Evolutionary conservation across 2,113 vertebrate species (phyloP), one percentile per base, ranked within the genome.

Genomic region (Chlorocebus sabaeus): DNA sequence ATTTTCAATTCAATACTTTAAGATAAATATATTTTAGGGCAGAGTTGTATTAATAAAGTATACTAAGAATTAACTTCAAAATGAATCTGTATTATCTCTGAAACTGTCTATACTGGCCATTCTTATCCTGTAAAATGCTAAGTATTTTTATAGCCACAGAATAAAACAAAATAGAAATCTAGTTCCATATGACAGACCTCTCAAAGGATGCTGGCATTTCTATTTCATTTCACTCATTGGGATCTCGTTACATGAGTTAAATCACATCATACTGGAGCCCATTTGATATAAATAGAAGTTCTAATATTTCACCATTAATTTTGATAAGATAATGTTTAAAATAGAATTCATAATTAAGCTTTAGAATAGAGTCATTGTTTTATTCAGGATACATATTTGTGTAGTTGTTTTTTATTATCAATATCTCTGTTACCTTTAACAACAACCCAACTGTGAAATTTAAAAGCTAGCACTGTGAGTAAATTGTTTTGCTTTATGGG

Each of bases 61-160:
- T 52, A 18, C 5, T 82, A n/a, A 86, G 25, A 90, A 86, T 85
- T 88, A 67, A 96, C 83, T 96, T 89, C 27, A 95, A 94, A 95
- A 68, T 61, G 90, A 17, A 73, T 12, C 55, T 48, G n/a, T 89
- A 70, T 50, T 64, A 70, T 79, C 48, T 96, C 18, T 76, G 70
- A 92, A 68, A 85, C 2, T 38, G 32, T 67, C n/a, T 72, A 8
- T 27, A 55, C 9, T 72, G 48, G 27, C 1, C 32, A 91, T 70
- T 81, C 57, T 68, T 10, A 64, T 57, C 14, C 13, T 45, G 10
- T 18, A 78, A 50, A 91, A 96, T 91, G 89, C 11, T 82, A 70
- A 86, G 40, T 82, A 96, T 81, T 87, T 97, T 96, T 86, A 95
- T 52, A 38, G 52, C 27, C 48, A 64, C 64, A 61, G 52, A 97